Evolutionary conservation across 2,888 invertebrate genomes (phyloP).

Genomic region (Monopis laevigella): DNA sequence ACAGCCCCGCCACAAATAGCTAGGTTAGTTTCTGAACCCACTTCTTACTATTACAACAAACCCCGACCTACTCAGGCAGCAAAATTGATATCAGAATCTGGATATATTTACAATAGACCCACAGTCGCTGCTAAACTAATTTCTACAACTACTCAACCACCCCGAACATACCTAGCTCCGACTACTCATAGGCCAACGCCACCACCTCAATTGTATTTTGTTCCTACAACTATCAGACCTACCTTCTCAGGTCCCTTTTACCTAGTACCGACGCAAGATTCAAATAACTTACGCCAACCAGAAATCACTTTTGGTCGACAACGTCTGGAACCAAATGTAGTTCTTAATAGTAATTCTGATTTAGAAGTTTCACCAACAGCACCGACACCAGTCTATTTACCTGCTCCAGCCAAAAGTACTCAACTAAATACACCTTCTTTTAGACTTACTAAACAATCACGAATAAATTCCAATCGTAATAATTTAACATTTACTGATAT

Average conservation of each 20-base stretch:
- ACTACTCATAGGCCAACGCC: slow-evolving; percentile 29
- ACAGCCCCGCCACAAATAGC: slow-evolving; percentile 26
- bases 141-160: slow-evolving; percentile 26
- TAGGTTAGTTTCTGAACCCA: slow-evolving; percentile 25
- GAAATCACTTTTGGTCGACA: slow-evolving; percentile 29
- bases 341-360: slow-evolving; percentile 29
- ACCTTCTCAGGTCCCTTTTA: slow-evolving; percentile 32
- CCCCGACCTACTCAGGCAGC: slow-evolving; percentile 17
- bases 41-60: slow-evolving; percentile 33
- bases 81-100: slow-evolving; percentile 7
- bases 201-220: slow-evolving; percentile 25
- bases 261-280: slow-evolving; percentile 32
- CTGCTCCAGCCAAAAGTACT: slow-evolving; percentile 19
- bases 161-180: slow-evolving; percentile 28
- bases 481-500: slow-evolving; percentile 49
- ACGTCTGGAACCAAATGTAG: slow-evolving; percentile 32
- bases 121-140: slow-evolving; percentile 25
- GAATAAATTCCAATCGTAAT: slow-evolving; percentile 30
- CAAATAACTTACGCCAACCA: too few species aligned
- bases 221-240: slow-evolving; percentile 27
- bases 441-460: slow-evolving; percentile 28
- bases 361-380: slow-evolving; percentile 28
- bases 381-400: slow-evolving; percentile 24
- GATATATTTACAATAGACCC: slow-evolving; percentile 30
- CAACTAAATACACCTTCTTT: slow-evolving; percentile 25